Evolutionary conservation across 2,888 invertebrate species (phyloP).

Genomic region (Coenonympha glycerion): DNA sequence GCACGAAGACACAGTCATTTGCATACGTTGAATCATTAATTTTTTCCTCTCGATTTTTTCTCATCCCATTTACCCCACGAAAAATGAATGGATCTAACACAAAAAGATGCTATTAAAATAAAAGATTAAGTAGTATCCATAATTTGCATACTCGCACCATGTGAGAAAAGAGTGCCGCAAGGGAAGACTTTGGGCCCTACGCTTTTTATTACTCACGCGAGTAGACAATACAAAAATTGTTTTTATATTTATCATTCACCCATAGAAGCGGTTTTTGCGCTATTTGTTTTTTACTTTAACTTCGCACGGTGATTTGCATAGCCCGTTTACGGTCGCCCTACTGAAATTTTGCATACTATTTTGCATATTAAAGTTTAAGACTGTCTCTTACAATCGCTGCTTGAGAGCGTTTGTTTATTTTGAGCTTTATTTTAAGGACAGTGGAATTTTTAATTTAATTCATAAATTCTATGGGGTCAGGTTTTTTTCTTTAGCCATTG

Average conservation of each 20-base stretch:
- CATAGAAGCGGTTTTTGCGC: conserved; percentile 67
- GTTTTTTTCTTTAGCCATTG: conserved; percentile 55
- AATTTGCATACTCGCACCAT: conserved; percentile 65
- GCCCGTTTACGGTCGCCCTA: conserved; percentile 57
- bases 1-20: conserved; percentile 46
- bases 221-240: conserved; percentile 68
- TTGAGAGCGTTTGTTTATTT: conserved; percentile 61
- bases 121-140: conserved; percentile 66
- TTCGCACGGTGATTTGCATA: conserved; percentile 75
- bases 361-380: conserved; percentile 67
- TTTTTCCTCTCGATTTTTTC: conserved; percentile 49
- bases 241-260: conserved; percentile 65
- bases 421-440: conserved; percentile 67
- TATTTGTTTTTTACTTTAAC: conserved; percentile 69
- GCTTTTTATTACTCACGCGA: conserved; percentile 52
- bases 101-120: conserved; percentile 74
- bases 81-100: conserved; percentile 58
- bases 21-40: conserved; percentile 70
- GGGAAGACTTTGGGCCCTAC: conserved; percentile 48
- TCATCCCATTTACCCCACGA: conserved; percentile 51
- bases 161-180: conserved; percentile 63
- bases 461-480: conserved; percentile 57
- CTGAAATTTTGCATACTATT: conserved; percentile 52
- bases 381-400: conserved; percentile 38
- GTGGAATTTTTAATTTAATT: conserved; percentile 62